Conservation (phyloP, 2,888 invertebrate genomes). For the Venusia cambrica region DNA sequence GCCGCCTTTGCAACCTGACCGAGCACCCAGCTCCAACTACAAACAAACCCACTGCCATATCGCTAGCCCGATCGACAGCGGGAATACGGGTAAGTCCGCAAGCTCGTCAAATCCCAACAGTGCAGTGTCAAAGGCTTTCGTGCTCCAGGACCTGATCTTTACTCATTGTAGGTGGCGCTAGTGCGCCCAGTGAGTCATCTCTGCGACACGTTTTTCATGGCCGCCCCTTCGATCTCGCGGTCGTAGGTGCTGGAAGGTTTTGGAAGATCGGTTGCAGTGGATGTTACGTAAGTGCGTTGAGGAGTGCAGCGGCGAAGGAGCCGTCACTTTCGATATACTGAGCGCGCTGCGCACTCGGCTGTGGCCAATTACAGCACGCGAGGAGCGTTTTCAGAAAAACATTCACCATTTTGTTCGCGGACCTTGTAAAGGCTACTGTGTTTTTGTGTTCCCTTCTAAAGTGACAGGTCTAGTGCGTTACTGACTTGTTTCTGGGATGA, state of each 20-base stretch:
- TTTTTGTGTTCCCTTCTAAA: slow-evolving; percentile 35
- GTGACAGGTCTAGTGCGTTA: slow-evolving; percentile 36
- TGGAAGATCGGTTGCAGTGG: slow-evolving; percentile 64
- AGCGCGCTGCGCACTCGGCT: slow-evolving; percentile 66
- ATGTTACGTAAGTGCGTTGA: slow-evolving; percentile 71
- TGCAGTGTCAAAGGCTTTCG: slow-evolving; percentile 49
- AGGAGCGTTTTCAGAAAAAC: slow-evolving; percentile 73
- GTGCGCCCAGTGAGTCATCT: slow-evolving; percentile 73
- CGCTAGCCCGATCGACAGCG: slow-evolving; percentile 46
- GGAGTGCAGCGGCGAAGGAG: slow-evolving; percentile 62
- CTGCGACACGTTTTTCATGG: slow-evolving; percentile 76
- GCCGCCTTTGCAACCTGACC: slow-evolving; percentile 68
- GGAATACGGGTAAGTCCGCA: slow-evolving; percentile 67
- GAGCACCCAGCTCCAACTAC: slow-evolving; percentile 58
- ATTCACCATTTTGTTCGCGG: slow-evolving; percentile 74
- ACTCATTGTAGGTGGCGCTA: slow-evolving; percentile 63
- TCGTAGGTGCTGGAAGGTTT: slow-evolving; percentile 42
- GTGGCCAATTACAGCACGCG: slow-evolving; percentile 66
- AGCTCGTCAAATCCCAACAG: slow-evolving; percentile 37
- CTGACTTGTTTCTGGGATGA: slow-evolving; percentile 31
- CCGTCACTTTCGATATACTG: slow-evolving; percentile 61
- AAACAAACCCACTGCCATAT: slow-evolving; percentile 52
- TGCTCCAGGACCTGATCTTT: slow-evolving; percentile 43
- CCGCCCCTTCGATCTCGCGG: slow-evolving; percentile 63
- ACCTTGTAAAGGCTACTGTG: slow-evolving; percentile 54